Evolutionary conservation across 2,113 vertebrate genomes (phyloP), one percentile per base, ranked within the genome.

Genomic region (Hippocampus zosterae): DNA sequence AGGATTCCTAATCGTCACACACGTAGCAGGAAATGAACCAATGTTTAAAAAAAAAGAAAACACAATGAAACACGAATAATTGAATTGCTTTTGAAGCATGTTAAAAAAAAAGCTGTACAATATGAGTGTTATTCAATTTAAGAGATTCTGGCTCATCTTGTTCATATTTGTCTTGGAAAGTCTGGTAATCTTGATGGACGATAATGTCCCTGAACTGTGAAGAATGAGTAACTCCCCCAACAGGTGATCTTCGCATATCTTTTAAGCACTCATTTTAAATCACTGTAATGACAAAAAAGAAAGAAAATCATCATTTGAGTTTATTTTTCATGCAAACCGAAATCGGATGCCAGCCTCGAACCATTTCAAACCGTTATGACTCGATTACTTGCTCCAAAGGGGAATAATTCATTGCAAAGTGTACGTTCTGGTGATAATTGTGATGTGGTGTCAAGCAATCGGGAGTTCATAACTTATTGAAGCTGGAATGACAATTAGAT

Each of bases 401-500:
- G 15, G 19, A 25, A 23, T 46, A 46, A 65, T 46, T 65, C 40
- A 46, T 1, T 1, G n/a, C n/a, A 16, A 65, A 25, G 42, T 65
- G 63, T 16, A n/a, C 13, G 15, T 65, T 44, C 12, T 46, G 61
- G 19, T 63, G 61, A 63, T 63, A 65, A 65, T 65, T 46, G 63
- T 25, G 41, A 44, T 23, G n/a, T 13, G 37, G 41, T 63, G 61
- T 41, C 41, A 63, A 63, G 61, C 61, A 63, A 63, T 63, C 61
- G 40, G 37, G 21, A 63, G 19, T 27, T 42, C n/a, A 65, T 42
- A 42, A 65, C n/a, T 65, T 44, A 60, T 60, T 33, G 57, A 60
- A 23, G 41, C 62, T 41, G 13, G 41, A 42, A 44, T 65, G 23
- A 42, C 37, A 23, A 65, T 64, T 64, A 42, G 62, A 64, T 42